Percentiles rank a stretch among this genome's conserved stretches.
phyloP scores from a whole-genome alignment of 2,797 vertebrate species.

The Hippocampus kuda region DNA sequence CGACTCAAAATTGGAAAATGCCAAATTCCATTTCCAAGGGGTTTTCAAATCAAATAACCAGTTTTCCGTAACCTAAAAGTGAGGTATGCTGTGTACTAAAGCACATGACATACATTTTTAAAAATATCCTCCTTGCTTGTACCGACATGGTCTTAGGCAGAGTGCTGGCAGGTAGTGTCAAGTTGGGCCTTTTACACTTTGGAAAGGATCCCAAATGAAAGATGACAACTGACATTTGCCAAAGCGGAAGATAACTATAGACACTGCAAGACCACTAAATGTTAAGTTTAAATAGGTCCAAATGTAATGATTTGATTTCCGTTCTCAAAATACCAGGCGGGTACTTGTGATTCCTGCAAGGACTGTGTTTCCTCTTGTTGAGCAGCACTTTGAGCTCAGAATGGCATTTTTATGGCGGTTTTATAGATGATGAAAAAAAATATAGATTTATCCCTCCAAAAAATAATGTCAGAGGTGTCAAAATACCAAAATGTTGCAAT shows the following conservation, averaged over 20 bases:
- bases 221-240: neutral
- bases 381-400: conserved; percentile 12
- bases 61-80: neutral
- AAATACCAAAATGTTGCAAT: neutral
- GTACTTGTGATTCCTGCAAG: conserved; percentile 26
- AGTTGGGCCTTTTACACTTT: conserved; percentile 11
- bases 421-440: neutral
- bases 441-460: neutral
- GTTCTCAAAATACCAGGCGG: conserved; percentile 16
- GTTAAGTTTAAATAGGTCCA: conserved; percentile 14
- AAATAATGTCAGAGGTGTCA: conserved; percentile 10
- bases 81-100: neutral
- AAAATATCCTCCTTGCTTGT: neutral
- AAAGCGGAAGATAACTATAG: conserved; percentile 6
- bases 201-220: conserved; percentile 17
- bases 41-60: neutral
- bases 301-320: conserved; percentile 21
- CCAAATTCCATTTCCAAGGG: too few relatives aligned
- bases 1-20: too few relatives aligned
- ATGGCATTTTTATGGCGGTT: conserved; percentile 18
- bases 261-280: conserved; percentile 1
- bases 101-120: neutral
- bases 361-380: conserved; percentile 16
- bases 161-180: conserved; percentile 18
- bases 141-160: conserved; percentile 11